Evolutionary conservation across 2,797 vertebrate genomes (phyloP), one percentile per base, ranked within the genome.

Genomic region (Leptatherina wallacei): DNA sequence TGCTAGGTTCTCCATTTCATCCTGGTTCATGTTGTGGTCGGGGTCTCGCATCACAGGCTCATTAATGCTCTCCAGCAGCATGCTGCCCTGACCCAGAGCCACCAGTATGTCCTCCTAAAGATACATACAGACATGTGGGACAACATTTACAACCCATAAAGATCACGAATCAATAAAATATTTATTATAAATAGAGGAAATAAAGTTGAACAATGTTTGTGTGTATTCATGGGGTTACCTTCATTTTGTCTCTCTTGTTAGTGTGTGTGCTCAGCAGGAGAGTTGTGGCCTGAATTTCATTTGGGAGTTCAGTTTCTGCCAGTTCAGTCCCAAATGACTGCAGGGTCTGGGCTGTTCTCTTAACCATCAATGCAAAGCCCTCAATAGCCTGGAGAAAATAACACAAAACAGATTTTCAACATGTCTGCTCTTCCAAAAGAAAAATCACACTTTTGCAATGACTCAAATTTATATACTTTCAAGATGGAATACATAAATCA

Each of bases 261-360:
- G 93, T 95, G 91, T 99, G 98, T 1, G 89, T 81, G 52, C 88
- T 92, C 76, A 99, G 95, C 79, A 99, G 96, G 29, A 85, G 63
- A 76, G 83, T 94, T 0, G 97, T 99, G n/a, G 96, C 95, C 40
- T 95, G 94, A 40, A 95, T 95, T 63, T 99, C 96, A 30, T 97
- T 97, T 58, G 98, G 98, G 70, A 99, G 93, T 59, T 99, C 97
- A 0, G 97, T 98, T 86, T 99, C 98, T 9, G 98, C 98, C 86
- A 99, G 93, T 85, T 99, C 97, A 0, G 95, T 96, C 81, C 98
- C 98, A 74, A 99, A 98, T 20, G 94, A 93, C 92, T 98, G 97
- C 78, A 99, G 95, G 30, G 91, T 96, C 91, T 98, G 98, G 3
- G 98, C 98, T 0, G 95, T 99, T 89, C 95, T 95, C 89, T 99